phyloP scores from a whole-genome alignment of 2,113 vertebrate genomes.

The Scopus umbretta region DNA sequence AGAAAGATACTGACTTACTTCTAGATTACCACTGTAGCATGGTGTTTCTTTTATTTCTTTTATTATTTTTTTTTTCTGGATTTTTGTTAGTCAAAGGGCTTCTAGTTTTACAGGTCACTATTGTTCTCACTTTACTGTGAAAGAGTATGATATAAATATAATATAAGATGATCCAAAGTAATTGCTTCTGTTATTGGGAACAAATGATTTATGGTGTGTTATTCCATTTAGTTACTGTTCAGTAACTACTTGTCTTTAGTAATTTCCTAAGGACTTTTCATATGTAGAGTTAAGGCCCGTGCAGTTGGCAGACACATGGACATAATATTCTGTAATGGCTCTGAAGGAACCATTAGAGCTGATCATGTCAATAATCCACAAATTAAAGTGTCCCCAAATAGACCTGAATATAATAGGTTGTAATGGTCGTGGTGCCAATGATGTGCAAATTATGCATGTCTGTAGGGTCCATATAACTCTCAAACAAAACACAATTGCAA shows the following conservation, averaged over 20 bases:
- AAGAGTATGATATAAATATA: not conserved
- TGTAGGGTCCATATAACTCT: conserved; percentile 36
- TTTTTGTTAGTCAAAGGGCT: not conserved
- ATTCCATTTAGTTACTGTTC: conserved; percentile 43
- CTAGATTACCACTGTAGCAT: not conserved
- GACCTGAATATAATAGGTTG: conserved; percentile 65
- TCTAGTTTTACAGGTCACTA: not conserved
- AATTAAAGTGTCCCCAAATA: conserved; percentile 67
- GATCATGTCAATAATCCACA: conserved; percentile 70
- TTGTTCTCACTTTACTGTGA: not conserved
- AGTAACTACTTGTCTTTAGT: conserved; percentile 59
- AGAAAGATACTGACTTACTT: not conserved
- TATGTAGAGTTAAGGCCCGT: conserved; percentile 48
- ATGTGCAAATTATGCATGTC: conserved; percentile 57
- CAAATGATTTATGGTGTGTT: not conserved
- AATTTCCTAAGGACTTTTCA: conserved; percentile 65
- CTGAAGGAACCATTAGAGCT: conserved; percentile 65
- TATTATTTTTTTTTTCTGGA: not conserved
- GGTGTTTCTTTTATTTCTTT: not conserved
- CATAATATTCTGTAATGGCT: conserved; percentile 64
- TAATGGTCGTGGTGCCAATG: conserved; percentile 52
- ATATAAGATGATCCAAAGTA: not conserved
- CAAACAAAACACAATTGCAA: conserved; percentile 10
- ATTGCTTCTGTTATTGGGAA: conserved; percentile 6
- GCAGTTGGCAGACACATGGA: conserved; percentile 63